These are phyloP conservation scores for Spinus olivaceus DNA, from an alignment of 2,797 vertebrate species.

Conservation along the genomic window DNA sequence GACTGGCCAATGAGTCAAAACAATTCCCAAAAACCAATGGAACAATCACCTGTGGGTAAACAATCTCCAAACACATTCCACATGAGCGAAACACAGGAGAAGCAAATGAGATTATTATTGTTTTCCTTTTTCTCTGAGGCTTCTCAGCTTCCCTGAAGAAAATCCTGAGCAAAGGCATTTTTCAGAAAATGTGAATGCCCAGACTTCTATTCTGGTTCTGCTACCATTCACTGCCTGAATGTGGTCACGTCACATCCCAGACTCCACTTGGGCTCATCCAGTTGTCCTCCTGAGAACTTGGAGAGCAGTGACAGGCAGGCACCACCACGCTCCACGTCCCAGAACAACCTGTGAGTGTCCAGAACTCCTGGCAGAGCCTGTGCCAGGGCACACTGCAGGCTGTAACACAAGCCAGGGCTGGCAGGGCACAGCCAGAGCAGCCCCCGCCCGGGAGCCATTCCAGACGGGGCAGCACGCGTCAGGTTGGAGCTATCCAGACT, in stretches of 20 bases:
- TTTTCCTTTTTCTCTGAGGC: too few relatives aligned
- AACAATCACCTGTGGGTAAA: too few relatives aligned
- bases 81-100: too few relatives aligned
- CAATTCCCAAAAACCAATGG: too few relatives aligned
- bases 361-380: neutral
- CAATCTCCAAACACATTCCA: too few relatives aligned
- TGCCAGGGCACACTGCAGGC: neutral
- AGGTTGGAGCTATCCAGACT: constrained; percentile 22
- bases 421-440: neutral
- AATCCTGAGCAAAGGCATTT: too few relatives aligned
- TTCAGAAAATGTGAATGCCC: too few relatives aligned
- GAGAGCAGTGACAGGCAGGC: neutral
- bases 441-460: neutral
- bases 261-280: neutral
- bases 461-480: neutral
- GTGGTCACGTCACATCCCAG: neutral
- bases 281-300: neutral
- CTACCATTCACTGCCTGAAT: neutral
- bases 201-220: neutral
- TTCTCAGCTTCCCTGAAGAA: too few relatives aligned
- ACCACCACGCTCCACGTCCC: neutral
- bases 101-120: too few relatives aligned
- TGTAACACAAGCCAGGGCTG: constrained; percentile 9
- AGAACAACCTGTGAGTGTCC: neutral
- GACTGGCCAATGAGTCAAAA: too few relatives aligned